Evolutionary conservation across 2,797 vertebrate species (phyloP).

Genomic region (Pachyuromys duprasi): DNA sequence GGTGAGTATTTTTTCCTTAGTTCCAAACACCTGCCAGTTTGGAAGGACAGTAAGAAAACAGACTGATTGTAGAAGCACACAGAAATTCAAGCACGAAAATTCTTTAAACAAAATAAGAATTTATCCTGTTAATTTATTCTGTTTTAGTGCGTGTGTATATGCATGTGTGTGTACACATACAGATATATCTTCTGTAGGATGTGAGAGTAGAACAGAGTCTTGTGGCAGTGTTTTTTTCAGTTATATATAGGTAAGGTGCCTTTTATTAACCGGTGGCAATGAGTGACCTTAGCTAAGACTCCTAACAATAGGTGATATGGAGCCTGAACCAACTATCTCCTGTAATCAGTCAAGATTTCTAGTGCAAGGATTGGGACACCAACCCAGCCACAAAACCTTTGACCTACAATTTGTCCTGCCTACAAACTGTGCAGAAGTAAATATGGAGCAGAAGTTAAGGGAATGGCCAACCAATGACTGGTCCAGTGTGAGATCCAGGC

Average conservation of each 20-base stretch:
- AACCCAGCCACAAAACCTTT: background rate
- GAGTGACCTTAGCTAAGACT: background rate
- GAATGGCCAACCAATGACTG: background rate
- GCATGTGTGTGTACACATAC: background rate
- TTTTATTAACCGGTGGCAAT: conserved; percentile 7
- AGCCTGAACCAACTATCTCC: background rate
- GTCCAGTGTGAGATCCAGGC: background rate
- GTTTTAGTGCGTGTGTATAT: background rate
- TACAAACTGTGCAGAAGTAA: background rate
- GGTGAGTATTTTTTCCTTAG: too few species aligned
- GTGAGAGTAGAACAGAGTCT: background rate
- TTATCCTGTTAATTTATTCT: background rate
- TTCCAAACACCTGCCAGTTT: too few species aligned
- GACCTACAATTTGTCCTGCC: background rate
- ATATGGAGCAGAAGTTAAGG: background rate
- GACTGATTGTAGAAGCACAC: too few species aligned
- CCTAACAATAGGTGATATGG: background rate
- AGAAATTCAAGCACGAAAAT: background rate
- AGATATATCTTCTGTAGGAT: background rate
- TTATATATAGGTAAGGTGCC: background rate
- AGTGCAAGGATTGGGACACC: background rate
- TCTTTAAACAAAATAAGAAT: conserved; percentile 9
- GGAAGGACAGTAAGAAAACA: too few species aligned
- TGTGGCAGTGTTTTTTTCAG: conserved; percentile 33
- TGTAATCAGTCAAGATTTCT: background rate